These are phyloP conservation scores for Ibycter americanus DNA, from an alignment of 2,797 vertebrate species.

Conservation along the genomic window DNA sequence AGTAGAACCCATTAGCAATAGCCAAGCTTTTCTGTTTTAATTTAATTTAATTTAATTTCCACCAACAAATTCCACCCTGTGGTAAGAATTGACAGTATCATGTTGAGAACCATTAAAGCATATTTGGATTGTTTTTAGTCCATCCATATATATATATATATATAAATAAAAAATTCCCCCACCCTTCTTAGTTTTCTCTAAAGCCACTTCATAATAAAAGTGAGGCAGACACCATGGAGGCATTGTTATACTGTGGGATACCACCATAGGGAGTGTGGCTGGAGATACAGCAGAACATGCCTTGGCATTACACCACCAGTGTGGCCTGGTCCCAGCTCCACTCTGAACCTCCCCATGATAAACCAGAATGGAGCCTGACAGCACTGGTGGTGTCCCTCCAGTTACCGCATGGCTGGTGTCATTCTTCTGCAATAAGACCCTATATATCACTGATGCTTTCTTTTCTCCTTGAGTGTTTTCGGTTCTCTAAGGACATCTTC, in stretches of 20 bases:
- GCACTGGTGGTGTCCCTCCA: neutral
- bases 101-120: constrained; percentile 60
- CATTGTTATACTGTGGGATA: neutral
- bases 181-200: neutral
- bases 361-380: neutral
- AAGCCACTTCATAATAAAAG: constrained; percentile 46
- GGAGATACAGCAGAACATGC: neutral
- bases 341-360: neutral
- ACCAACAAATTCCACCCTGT: constrained; percentile 54
- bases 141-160: neutral
- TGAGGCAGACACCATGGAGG: constrained; percentile 7
- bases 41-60: constrained; percentile 62
- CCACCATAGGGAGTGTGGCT: neutral
- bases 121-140: constrained; percentile 28
- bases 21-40: constrained; percentile 49
- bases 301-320: neutral
- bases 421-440: neutral
- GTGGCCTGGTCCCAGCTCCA: neutral
- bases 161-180: neutral
- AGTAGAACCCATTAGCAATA: constrained; percentile 51
- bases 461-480: neutral
- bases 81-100: constrained; percentile 61
- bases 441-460: neutral
- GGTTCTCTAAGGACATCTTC: neutral
- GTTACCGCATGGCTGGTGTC: neutral